These are phyloP conservation scores for Drosophila pandora DNA, from an alignment of 1,140 invertebrate species.

Conservation along the genomic window DNA sequence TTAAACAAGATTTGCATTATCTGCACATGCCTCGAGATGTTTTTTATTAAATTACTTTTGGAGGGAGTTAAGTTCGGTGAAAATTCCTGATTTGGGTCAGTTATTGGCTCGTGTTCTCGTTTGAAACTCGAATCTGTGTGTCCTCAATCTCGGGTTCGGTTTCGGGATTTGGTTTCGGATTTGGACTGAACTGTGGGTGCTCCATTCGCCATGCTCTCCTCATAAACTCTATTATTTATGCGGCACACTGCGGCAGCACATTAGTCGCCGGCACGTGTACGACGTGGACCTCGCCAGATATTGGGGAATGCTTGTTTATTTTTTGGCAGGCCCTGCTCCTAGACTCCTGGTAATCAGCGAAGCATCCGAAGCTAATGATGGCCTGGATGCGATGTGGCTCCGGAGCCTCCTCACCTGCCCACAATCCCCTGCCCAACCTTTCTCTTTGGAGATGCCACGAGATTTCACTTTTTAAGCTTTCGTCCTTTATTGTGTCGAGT, in stretches of 20 bases:
- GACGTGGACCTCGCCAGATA: conserved; percentile 50
- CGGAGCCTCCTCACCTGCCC: conserved; percentile 29
- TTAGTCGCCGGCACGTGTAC: conserved; percentile 55
- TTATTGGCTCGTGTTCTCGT: neutral
- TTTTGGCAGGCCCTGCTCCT: conserved; percentile 8
- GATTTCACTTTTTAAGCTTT: conserved; percentile 37
- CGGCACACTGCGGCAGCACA: conserved; percentile 52
- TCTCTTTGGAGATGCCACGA: conserved; percentile 8
- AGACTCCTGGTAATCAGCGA: conserved; percentile 46
- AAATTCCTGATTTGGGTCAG: conserved; percentile 40
- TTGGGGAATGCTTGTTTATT: conserved; percentile 41
- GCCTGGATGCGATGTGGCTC: conserved; percentile 11
- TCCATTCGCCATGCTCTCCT: conserved; percentile 7
- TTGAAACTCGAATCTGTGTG: conserved; percentile 10
- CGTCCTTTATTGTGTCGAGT: conserved; percentile 35
- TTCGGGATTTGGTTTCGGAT: conserved; percentile 25
- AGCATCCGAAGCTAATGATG: conserved; percentile 56
- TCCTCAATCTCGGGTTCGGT: conserved; percentile 13
- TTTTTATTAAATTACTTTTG: conserved; percentile 28
- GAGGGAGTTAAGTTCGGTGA: conserved; percentile 24
- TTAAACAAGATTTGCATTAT: conserved; percentile 23
- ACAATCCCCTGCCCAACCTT: neutral
- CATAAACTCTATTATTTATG: conserved; percentile 72
- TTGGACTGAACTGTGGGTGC: conserved; percentile 7
- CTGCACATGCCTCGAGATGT: conserved; percentile 1